Conservation (phyloP, 2,888 invertebrate species). For the Chesias legatella region DNA sequence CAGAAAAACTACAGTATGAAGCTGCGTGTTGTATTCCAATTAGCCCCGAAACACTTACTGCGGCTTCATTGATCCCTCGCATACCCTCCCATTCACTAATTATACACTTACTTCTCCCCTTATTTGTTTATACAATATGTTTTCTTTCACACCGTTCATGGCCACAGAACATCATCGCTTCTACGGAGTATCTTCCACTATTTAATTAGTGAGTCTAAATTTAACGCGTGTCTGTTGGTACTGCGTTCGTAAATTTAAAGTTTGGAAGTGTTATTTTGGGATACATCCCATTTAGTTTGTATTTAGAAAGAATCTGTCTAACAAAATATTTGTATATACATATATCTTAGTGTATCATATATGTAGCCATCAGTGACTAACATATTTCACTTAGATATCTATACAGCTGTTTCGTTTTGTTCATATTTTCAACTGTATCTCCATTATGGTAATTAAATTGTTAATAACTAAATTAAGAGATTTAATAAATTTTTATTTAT, state of each 20-base stretch:
- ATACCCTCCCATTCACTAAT: conserved; percentile 18
- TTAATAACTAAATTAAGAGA: no score
- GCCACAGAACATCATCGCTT: conserved; percentile 18
- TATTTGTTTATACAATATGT: conserved; percentile 48
- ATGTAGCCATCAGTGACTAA: no score
- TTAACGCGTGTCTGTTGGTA: conserved; percentile 2
- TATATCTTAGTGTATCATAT: no score
- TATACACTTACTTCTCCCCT: conserved; percentile 28
- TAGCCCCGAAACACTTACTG: conserved; percentile 13
- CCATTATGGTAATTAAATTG: no score
- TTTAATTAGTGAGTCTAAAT: conserved; percentile 11
- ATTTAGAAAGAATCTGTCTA: no score
- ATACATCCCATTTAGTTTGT: not conserved
- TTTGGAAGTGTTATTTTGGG: not conserved
- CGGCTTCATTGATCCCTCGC: conserved; percentile 40
- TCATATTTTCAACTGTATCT: no score
- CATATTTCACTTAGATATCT: no score
- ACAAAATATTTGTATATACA: no score
- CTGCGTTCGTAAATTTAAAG: not conserved
- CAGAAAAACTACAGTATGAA: no score
- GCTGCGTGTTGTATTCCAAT: conserved; percentile 1
- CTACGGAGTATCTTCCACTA: conserved; percentile 6
- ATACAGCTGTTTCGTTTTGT: no score
- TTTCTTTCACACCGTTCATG: conserved; percentile 38
- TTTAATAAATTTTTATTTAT: no score